Percentiles rank a stretch among this genome's conserved stretches.
These are phyloP conservation scores for Kryptolebias marmoratus DNA, from an alignment of 2,113 vertebrate species.

Conservation along the genomic window DNA sequence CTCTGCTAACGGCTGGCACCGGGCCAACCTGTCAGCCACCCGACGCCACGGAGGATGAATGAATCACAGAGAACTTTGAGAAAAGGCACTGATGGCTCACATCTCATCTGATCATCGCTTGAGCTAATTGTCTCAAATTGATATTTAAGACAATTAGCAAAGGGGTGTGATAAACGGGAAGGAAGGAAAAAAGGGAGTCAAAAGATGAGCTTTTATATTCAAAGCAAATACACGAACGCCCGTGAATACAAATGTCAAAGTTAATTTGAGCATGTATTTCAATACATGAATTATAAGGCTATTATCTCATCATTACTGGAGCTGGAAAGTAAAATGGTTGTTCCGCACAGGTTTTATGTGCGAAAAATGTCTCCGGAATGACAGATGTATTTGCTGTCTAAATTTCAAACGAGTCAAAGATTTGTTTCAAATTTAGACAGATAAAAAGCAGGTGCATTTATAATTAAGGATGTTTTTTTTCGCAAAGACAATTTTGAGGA, in stretches of 20 bases:
- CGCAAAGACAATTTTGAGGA: constrained; percentile 26
- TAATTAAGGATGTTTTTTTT: constrained; percentile 10
- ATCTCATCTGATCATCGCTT: constrained; percentile 78
- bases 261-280: constrained; percentile 69
- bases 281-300: constrained; percentile 69
- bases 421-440: too few species aligned
- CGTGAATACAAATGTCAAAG: constrained; percentile 70
- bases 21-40: constrained; percentile 86
- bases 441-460: constrained; percentile 6
- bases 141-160: constrained; percentile 79
- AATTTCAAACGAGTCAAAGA: constrained; percentile 13
- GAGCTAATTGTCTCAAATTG: constrained; percentile 79
- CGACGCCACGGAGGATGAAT: constrained; percentile 81
- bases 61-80: constrained; percentile 82
- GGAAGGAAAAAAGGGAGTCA: constrained; percentile 43
- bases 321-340: constrained; percentile 22
- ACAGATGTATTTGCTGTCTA: constrained; percentile 1
- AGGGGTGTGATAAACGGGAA: constrained; percentile 45
- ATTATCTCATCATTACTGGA: constrained; percentile 53
- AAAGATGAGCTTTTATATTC: constrained; percentile 73
- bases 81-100: constrained; percentile 78
- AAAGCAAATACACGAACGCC: constrained; percentile 57
- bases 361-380: constrained; percentile 26
- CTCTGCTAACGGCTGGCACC: constrained; percentile 88
- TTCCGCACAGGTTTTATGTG: background rate